Conservation (phyloP, 2,113 vertebrate genomes). For the Spea multiplicata region DNA sequence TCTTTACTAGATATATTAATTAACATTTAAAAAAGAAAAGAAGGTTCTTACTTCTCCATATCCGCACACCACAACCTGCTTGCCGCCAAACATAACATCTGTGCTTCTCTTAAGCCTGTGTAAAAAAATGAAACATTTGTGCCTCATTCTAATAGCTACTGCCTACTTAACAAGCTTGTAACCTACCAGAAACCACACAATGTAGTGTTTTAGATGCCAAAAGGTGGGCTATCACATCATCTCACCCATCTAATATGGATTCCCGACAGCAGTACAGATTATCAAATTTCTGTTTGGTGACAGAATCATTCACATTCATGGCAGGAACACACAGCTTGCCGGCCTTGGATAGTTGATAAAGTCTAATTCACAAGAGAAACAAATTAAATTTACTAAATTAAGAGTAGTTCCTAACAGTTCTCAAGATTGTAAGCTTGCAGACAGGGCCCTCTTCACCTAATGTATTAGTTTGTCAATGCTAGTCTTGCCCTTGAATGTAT, state of each 20-base stretch:
- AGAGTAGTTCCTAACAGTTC: no score
- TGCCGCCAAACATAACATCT: constrained; percentile 98
- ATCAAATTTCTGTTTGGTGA: constrained; percentile 99
- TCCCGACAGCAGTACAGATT: constrained; percentile 98
- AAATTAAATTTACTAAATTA: no score
- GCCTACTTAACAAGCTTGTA: no score
- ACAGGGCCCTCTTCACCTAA: no score
- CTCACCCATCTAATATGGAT: constrained; percentile 97
- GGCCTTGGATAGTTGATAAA: constrained; percentile 97
- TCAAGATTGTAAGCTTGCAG: no score
- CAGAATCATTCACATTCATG: constrained; percentile 98
- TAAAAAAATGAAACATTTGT: constrained; percentile 40
- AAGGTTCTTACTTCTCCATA: constrained; percentile 89
- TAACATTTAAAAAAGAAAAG: neutral
- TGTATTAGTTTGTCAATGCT: no score
- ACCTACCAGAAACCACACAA: no score
- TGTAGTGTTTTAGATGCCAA: no score
- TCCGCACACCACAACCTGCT: constrained; percentile 96
- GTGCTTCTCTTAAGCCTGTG: constrained; percentile 95
- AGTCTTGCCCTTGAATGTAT: no score
- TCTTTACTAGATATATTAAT: no score
- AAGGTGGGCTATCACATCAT: neutral
- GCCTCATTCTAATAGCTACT: no score
- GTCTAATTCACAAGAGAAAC: constrained; percentile 60
- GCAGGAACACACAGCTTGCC: constrained; percentile 96